Evolutionary conservation across 2,797 vertebrate species (phyloP).

Genomic region (Hoplostethus mediterraneus): DNA sequence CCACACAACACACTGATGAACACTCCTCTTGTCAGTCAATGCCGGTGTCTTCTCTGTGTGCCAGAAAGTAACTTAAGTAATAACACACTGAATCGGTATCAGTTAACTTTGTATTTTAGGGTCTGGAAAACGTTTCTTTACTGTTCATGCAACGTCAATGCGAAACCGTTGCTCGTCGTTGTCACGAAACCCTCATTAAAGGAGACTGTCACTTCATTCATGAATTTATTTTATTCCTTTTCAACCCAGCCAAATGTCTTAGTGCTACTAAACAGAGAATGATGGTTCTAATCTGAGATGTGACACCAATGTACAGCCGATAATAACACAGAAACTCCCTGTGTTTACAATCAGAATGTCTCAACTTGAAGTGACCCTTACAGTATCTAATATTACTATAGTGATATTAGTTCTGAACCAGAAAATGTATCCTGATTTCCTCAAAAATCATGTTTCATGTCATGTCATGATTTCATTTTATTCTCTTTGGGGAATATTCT

Average conservation of each 20-base stretch:
- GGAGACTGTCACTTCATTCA: not conserved
- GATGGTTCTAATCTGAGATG: conserved; percentile 33
- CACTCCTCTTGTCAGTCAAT: conserved; percentile 6
- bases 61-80: conserved; percentile 32
- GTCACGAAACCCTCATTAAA: conserved; percentile 18
- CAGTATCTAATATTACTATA: not conserved
- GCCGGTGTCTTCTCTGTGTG: conserved; percentile 21
- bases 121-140: not conserved
- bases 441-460: conserved; percentile 7
- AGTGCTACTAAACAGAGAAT: conserved; percentile 7
- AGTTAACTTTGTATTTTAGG: not conserved
- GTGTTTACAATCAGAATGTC: conserved; percentile 38
- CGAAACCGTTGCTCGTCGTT: conserved; percentile 5
- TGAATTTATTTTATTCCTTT: not conserved
- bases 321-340: conserved; percentile 34
- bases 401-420: not conserved
- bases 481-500: not conserved
- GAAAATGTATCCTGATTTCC: not conserved
- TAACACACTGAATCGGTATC: conserved; percentile 50
- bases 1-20: conserved; percentile 10
- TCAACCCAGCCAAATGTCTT: conserved; percentile 14
- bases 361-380: conserved; percentile 28
- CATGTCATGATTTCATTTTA: not conserved
- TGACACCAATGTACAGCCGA: conserved; percentile 18
- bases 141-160: too few relatives aligned